Evolutionary conservation across 2,888 invertebrate genomes (phyloP).

Genomic region (Leucophenga montana): DNA sequence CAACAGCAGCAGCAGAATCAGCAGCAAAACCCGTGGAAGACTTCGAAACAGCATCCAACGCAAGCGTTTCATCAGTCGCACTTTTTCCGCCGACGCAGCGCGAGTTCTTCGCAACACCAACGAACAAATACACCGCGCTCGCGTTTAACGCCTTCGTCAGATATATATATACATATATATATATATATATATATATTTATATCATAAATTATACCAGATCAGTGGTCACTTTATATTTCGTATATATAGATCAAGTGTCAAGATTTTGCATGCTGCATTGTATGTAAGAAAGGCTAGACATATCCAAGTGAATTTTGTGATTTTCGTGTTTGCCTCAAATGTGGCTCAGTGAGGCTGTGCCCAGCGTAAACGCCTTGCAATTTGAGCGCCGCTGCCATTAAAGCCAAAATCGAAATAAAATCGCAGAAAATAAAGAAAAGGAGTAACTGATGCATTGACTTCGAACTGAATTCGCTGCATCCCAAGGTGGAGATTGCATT

Average conservation of each 20-base stretch:
- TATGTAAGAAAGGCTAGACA: neutral
- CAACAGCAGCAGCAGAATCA: slow-evolving; percentile 36
- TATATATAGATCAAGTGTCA: neutral
- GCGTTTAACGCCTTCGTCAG: slow-evolving; percentile 13
- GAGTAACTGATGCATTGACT: neutral
- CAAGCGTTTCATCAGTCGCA: slow-evolving; percentile 15
- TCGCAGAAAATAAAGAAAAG: neutral
- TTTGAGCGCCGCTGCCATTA: slow-evolving; percentile 12
- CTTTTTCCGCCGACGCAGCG: slow-evolving; percentile 25
- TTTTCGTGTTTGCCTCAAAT: slow-evolving; percentile 16
- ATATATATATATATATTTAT: neutral
- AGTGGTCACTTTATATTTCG: too few relatives aligned
- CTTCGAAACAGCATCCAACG: slow-evolving; percentile 24
- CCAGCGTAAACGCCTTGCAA: slow-evolving; percentile 10
- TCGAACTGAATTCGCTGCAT: slow-evolving; percentile 2
- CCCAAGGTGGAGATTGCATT: neutral
- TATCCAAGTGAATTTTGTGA: neutral
- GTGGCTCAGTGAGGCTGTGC: slow-evolving; percentile 1
- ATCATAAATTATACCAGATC: too few relatives aligned
- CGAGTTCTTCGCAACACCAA: slow-evolving; percentile 34
- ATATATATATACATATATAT: slow-evolving; percentile 1
- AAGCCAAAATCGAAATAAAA: slow-evolving; percentile 2
- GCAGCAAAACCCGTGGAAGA: slow-evolving; percentile 3
- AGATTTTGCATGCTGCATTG: neutral
- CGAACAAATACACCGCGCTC: slow-evolving; percentile 28